Percentiles rank a stretch among this genome's conserved stretches.
phyloP scores from a whole-genome alignment of 2,113 vertebrate species.

The Herpailurus yagouaroundi region DNA sequence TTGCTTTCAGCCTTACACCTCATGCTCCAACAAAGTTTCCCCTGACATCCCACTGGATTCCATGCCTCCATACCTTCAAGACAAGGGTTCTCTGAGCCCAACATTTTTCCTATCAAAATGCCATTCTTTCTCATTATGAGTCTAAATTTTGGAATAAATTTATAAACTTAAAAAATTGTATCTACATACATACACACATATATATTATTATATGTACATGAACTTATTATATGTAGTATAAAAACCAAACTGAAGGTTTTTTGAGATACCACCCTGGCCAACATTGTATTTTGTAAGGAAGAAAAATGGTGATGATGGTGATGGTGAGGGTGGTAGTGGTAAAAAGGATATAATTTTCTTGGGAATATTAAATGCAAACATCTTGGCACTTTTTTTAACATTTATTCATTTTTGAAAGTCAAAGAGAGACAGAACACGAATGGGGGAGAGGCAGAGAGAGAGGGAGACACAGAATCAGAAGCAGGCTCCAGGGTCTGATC shows the following conservation, averaged over 20 bases:
- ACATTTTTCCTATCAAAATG: neutral
- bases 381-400: neutral
- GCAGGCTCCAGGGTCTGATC: too few relatives aligned
- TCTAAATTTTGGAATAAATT: neutral
- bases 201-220: neutral
- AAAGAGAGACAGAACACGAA: too few relatives aligned
- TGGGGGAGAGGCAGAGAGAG: too few relatives aligned
- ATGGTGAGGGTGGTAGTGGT: neutral
- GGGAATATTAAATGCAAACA: neutral
- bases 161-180: neutral
- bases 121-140: neutral
- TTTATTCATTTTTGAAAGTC: too few relatives aligned
- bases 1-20: neutral
- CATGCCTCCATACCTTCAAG: neutral
- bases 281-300: neutral
- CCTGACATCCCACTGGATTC: neutral
- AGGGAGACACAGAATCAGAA: too few relatives aligned
- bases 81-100: neutral
- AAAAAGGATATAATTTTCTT: neutral
- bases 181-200: neutral
- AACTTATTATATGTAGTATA: neutral
- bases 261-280: neutral
- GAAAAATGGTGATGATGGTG: neutral
- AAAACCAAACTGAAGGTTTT: neutral
- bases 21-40: neutral